Evolutionary conservation across 2,888 invertebrate genomes (phyloP).

Genomic region (Xestia ashworthii): DNA sequence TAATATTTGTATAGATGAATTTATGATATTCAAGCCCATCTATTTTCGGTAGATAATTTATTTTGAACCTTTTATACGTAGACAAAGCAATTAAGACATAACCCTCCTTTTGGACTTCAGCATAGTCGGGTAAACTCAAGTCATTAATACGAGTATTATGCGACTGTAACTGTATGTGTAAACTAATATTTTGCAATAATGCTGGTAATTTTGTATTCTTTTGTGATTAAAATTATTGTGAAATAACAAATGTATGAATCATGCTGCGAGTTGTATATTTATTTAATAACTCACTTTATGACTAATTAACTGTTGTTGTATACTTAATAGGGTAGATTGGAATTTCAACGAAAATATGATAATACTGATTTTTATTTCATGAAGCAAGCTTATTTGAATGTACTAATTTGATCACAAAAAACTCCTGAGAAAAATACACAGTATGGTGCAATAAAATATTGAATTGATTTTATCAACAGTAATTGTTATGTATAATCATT

Average conservation of each 20-base stretch:
- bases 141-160: background rate
- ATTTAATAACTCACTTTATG: background rate
- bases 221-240: slow-evolving; percentile 20
- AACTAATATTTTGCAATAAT: background rate
- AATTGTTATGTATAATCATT: background rate
- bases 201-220: slow-evolving; percentile 10
- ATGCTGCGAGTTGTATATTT: slow-evolving; percentile 3
- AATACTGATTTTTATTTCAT: background rate
- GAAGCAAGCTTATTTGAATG: background rate
- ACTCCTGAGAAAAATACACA: no score
- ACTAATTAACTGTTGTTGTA: background rate
- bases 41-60: background rate
- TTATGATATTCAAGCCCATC: no score
- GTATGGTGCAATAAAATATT: background rate
- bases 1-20: no score
- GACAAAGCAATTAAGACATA: background rate
- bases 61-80: background rate
- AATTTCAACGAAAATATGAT: background rate
- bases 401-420: background rate
- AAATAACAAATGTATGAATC: slow-evolving; percentile 32
- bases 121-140: background rate
- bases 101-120: background rate
- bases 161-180: background rate
- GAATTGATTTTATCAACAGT: background rate
- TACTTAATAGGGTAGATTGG: background rate